Evolutionary conservation across 1,140 invertebrate species (phyloP), one percentile per base, ranked within the genome.

Genomic region (Psilanteris sp.): DNA sequence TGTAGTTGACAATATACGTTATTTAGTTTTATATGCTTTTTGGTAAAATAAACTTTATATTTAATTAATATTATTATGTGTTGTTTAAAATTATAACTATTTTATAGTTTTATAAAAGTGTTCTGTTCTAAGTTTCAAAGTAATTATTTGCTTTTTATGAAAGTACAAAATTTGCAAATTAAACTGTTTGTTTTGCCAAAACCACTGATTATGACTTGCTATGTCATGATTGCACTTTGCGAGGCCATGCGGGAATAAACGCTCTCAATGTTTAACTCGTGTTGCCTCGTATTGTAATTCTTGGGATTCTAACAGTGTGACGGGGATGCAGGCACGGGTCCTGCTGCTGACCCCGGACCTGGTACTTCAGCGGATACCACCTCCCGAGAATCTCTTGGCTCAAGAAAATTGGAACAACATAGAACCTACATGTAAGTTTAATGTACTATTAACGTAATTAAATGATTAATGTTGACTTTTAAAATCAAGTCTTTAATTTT

Each of bases 291-390:
- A 85, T 79, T 82, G 72, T 84, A 81, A 82, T 62, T 81, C 77
- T 87, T 87, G 84, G 75, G 82, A 85, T 87, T 87, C 84, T 87
- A 88, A 88, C 85, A 88, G 87, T 87, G 83, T 85, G 82, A 87
- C 83, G 82, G 83, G 80, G 80, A 86, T 85, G 83, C 84, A 88
- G 83, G 84, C 82, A 78, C 75, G 67, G 59, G 52, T 70, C 67
- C 77, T 82, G 73, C 79, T 80, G 59, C 13, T 64, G 57, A 74
- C 34, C 39, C 79, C 78, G 36, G 59, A 72, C 55, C 4, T 61
- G 18, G 27, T 50, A 10, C 39, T 46, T 26, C 44, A 24, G 11
- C 24, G 50, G 39, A 50, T 73, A 36, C 32, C 29, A 13, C 11
- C 34, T 4, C 6, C 14, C 11, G 43, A 57, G 27, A 14, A 18